Conservation (phyloP, 2,113 vertebrate species). For the Entomyzon cyanotis region DNA sequence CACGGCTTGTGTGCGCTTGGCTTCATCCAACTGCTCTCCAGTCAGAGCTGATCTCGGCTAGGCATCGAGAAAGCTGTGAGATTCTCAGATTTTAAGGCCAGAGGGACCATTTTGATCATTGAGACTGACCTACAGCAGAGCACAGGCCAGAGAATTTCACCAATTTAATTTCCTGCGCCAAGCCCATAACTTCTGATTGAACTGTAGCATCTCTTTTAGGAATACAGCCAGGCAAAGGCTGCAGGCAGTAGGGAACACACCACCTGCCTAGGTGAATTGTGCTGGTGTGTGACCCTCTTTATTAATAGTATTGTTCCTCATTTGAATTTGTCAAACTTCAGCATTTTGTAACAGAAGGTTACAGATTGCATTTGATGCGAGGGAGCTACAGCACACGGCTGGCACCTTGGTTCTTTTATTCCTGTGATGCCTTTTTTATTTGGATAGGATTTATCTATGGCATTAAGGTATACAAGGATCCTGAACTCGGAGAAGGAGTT, state of each 20-base stretch:
- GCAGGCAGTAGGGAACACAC: background rate
- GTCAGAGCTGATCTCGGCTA: background rate
- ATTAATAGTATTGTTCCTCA: conserved; percentile 45
- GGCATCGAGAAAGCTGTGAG: background rate
- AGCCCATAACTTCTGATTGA: conserved; percentile 35
- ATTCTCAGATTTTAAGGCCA: conserved; percentile 44
- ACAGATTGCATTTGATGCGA: conserved; percentile 9
- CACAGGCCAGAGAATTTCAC: conserved; percentile 45
- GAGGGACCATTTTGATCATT: conserved; percentile 56
- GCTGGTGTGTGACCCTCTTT: conserved; percentile 26
- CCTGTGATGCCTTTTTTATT: background rate
- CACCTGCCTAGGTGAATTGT: background rate
- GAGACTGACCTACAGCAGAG: conserved; percentile 41
- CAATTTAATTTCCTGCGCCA: conserved; percentile 22
- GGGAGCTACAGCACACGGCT: background rate
- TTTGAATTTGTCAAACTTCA: conserved; percentile 65
- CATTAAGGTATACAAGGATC: background rate
- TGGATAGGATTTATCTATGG: background rate
- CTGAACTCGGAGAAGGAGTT: background rate
- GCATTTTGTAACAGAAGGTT: conserved; percentile 37
- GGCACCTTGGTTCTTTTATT: background rate
- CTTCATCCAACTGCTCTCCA: conserved; percentile 30
- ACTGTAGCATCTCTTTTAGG: background rate
- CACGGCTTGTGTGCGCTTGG: background rate
- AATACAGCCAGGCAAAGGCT: background rate